Evolutionary conservation across 2,888 invertebrate genomes (phyloP), one percentile per base, ranked within the genome.

Genomic region (Drosophila engyochracea): DNA sequence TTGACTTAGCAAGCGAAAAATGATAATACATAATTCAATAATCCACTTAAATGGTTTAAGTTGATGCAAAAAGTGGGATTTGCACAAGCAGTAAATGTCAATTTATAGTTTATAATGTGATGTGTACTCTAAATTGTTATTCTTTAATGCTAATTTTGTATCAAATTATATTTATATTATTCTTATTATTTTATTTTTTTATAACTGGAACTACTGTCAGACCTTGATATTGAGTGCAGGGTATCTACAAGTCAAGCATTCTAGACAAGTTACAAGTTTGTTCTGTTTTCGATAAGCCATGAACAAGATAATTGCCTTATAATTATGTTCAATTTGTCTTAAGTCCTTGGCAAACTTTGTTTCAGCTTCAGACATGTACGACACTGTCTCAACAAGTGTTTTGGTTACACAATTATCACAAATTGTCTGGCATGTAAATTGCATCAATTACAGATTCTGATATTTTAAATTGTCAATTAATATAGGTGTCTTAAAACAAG

Each of bases 11-110:
- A 68, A 53, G 47, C 58, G 51, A 47, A 68, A 39, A 71, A 47
- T 66, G 63, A 68, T 76, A 65, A 62, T 65, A 30, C 53, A 63
- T 84, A 75, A 82, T 79, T 79, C 64, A 69, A 69, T 83, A 70
- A 57, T 16, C n/a, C 30, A 31, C 9, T 41, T 31, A 41, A 58
- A 31, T 31, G 6, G 22, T 7, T 22, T 7, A 6, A 44, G 22
- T 6, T 22, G 3, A 22, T 22, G 14, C 7, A 14, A 7, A 7
- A 47, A 47, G 6, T 22, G 14, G 6, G 3, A 22, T 44, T 22
- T 44, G 44, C 44, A 14, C 22, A 3, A 14, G 4, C 7, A 22
- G 47, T 4, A 7, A 22, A 14, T 47, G 4, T 47, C 44, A 47
- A 25, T 47, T 16, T 16, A 47, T 25, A 47, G 0, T 22, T 7